Evolutionary conservation across 1,140 invertebrate species (phyloP).

Genomic region (Littorina saxatilis): DNA sequence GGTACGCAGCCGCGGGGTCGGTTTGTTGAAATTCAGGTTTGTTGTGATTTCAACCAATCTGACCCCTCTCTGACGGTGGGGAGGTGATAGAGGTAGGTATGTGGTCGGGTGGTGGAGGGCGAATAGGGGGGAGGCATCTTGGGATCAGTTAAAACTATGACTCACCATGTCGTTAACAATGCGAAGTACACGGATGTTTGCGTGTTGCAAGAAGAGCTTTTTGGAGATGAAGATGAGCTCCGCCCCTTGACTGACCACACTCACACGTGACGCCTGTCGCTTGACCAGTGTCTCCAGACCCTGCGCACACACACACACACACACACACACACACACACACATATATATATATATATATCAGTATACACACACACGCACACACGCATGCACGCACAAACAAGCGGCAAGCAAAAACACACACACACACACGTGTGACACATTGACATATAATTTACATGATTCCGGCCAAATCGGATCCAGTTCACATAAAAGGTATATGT

Average conservation of each 20-base stretch:
- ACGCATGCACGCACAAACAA: conserved; percentile 6
- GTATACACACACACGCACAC: not conserved
- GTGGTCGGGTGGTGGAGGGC: too few relatives aligned
- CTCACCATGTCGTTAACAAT: conserved; percentile 65
- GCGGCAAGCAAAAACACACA: too few relatives aligned
- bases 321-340: conserved; percentile 16
- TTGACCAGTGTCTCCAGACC: conserved; percentile 62
- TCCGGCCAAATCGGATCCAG: too few relatives aligned
- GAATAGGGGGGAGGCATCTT: too few relatives aligned
- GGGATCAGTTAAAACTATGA: too few relatives aligned
- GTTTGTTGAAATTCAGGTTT: too few relatives aligned
- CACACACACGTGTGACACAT: not conserved
- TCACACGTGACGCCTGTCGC: conserved; percentile 48
- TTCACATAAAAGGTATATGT: too few relatives aligned
- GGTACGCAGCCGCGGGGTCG: too few relatives aligned
- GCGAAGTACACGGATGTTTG: conserved; percentile 60
- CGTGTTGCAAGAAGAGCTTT: conserved; percentile 62
- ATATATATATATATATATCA: not conserved
- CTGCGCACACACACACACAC: conserved; percentile 37
- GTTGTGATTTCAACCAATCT: too few relatives aligned
- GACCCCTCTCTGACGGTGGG: too few relatives aligned
- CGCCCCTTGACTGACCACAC: conserved; percentile 66
- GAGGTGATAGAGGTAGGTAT: too few relatives aligned
- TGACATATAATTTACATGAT: too few relatives aligned
- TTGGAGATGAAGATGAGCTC: conserved; percentile 71